A percentile compares a stretch with the other conserved stretches of the same genome.
Conservation (phyloP, 2,113 vertebrate genomes). For the Cricetomys ansorgei region DNA sequence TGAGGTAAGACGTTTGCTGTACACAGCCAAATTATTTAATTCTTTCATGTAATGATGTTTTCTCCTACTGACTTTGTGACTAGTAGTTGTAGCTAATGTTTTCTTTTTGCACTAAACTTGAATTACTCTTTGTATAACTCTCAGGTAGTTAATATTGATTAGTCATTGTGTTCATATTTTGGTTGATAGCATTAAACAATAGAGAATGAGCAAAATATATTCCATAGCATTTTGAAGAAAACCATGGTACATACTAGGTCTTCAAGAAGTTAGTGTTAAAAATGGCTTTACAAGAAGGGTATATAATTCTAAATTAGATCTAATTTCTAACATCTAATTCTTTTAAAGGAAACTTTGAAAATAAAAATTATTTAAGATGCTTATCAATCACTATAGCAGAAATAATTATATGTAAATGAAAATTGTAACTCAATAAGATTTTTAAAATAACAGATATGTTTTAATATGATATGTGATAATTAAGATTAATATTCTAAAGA, state of each 20-base stretch:
- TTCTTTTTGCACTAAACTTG: not conserved
- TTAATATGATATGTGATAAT: not conserved
- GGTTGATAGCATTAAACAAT: not conserved
- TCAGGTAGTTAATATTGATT: not conserved
- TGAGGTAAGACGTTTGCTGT: constrained; percentile 88
- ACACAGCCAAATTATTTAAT: not conserved
- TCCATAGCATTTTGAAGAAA: not conserved
- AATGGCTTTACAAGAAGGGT: not conserved
- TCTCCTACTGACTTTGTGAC: not conserved
- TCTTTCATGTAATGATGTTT: not conserved
- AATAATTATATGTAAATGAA: not conserved
- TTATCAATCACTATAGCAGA: not conserved
- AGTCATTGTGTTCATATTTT: not conserved
- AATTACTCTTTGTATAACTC: not conserved
- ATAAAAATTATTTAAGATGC: not conserved
- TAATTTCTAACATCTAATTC: not conserved
- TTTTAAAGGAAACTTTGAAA: not conserved
- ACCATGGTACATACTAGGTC: not conserved
- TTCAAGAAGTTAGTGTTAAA: not conserved
- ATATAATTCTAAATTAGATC: no score
- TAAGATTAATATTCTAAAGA: not conserved
- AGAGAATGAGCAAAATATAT: not conserved
- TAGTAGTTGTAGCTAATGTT: not conserved
- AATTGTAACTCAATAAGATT: not conserved
- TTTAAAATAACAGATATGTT: not conserved